Evolutionary conservation across 1,140 invertebrate genomes (phyloP).

Genomic region (Capitella teleta): DNA sequence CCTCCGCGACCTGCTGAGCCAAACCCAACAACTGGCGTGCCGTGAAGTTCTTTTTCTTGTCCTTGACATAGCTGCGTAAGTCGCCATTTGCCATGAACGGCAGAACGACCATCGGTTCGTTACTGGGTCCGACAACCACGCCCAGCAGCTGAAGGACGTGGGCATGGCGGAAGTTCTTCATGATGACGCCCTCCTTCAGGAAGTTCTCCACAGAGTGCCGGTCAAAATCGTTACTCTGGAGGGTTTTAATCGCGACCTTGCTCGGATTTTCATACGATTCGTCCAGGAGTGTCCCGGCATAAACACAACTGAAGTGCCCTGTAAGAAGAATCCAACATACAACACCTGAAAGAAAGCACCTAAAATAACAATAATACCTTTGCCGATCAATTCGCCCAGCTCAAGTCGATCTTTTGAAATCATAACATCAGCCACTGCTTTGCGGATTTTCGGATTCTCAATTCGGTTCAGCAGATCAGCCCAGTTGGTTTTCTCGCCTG

Average conservation of each 20-base stretch:
- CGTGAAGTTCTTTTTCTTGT: constrained; percentile 40
- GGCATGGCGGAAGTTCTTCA: constrained; percentile 42
- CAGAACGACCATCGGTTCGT: constrained; percentile 40
- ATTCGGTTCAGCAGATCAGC: constrained; percentile 16
- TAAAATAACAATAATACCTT: constrained; percentile 15
- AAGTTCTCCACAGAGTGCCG: constrained; percentile 35
- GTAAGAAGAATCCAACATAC: neutral
- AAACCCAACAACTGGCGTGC: constrained; percentile 41
- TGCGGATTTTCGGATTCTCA: constrained; percentile 26
- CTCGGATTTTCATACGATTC: constrained; percentile 15
- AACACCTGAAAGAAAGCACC: neutral
- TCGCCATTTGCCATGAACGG: constrained; percentile 44
- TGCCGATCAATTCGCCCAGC: constrained; percentile 33
- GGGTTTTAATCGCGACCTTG: constrained; percentile 30
- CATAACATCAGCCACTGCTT: constrained; percentile 29
- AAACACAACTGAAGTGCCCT: constrained; percentile 33
- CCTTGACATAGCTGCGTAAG: constrained; percentile 40
- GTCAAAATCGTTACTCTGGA: constrained; percentile 22
- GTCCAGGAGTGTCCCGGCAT: constrained; percentile 20
- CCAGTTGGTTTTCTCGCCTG: no score
- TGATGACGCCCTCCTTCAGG: constrained; percentile 37
- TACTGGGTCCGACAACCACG: constrained; percentile 32
- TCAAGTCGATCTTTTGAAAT: constrained; percentile 32
- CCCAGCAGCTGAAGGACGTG: constrained; percentile 41
- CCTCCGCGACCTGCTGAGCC: constrained; percentile 53